Evolutionary conservation across 2,888 invertebrate genomes (phyloP), one percentile per base, ranked within the genome.

Genomic region (Glaucopsyche alexis): DNA sequence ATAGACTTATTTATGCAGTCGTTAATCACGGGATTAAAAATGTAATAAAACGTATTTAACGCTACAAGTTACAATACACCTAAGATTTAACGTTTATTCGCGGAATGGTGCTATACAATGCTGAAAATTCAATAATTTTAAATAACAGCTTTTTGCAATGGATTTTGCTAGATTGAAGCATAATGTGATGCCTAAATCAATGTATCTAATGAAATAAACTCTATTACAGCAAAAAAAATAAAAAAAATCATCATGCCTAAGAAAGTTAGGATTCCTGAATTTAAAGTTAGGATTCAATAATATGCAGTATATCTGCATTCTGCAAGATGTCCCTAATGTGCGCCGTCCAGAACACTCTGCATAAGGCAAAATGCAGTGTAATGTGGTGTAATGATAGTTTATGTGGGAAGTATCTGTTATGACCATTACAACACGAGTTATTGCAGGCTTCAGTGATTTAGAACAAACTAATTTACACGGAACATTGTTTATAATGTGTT

Each of bases 371-470:
- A 29, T 74, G 75, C 76, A 71, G 72, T 49, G 71, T 75, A 74
- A 75, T 73, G 74, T 73, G 71, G 49, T 71, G 72, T 77, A 77
- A 77, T 77, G 77, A 71, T 75, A 75, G 38, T 77, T 78, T 77
- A 78, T 78, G 77, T 78, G 79, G 77, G 77, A 78, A 79, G 69
- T 69, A 72, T 50, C 74, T 52, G 69, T 78, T 75, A 75, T 66
- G 73, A 73, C 49, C 72, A 76, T 76, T 77, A 76, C 74, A 72
- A 65, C 70, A 45, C 73, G 77, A 74, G 72, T 75, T 77, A 76
- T 73, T 71, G 52, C 60, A 67, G 16, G 40, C 50, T 38, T 49
- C 42, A 14, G 67, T 72, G 42, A 72, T 72, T 72, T 67, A 67
- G 50, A 72, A 72, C 50, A 45, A 64, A 60, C 60, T 60, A 60